These are phyloP conservation scores for Delia radicum DNA, from an alignment of 1,140 invertebrate species.

Conservation along the genomic window DNA sequence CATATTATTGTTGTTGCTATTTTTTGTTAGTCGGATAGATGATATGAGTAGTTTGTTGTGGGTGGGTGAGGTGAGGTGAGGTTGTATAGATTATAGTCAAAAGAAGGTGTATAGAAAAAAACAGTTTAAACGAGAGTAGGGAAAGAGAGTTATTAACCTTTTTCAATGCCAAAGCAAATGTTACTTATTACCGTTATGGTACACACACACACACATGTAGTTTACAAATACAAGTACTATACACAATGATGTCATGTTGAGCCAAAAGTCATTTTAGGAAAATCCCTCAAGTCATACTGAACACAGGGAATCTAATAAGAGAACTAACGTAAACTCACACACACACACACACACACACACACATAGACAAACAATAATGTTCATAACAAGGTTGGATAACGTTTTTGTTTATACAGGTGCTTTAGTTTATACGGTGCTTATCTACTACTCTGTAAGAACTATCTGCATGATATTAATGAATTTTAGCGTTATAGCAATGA, in stretches of 20 bases:
- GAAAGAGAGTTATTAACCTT: constrained; percentile 12
- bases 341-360: not conserved
- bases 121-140: not conserved
- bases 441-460: too few species aligned
- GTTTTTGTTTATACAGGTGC: too few species aligned
- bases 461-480: too few species aligned
- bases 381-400: too few species aligned
- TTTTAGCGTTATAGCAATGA: not conserved
- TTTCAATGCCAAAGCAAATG: constrained; percentile 9
- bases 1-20: not conserved
- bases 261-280: constrained; percentile 54
- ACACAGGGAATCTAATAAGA: constrained; percentile 32
- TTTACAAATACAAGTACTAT: not conserved
- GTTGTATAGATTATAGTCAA: not conserved
- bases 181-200: not conserved
- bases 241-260: constrained; percentile 41
- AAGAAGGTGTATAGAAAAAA: not conserved
- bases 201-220: not conserved
- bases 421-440: too few species aligned
- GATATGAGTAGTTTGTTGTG: not conserved
- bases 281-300: constrained; percentile 48
- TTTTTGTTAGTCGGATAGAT: not conserved
- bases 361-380: too few species aligned
- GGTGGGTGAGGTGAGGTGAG: not conserved
- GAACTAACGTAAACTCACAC: constrained; percentile 39